phyloP scores from a whole-genome alignment of 1,140 invertebrate species.

The Hormaphis cornu region DNA sequence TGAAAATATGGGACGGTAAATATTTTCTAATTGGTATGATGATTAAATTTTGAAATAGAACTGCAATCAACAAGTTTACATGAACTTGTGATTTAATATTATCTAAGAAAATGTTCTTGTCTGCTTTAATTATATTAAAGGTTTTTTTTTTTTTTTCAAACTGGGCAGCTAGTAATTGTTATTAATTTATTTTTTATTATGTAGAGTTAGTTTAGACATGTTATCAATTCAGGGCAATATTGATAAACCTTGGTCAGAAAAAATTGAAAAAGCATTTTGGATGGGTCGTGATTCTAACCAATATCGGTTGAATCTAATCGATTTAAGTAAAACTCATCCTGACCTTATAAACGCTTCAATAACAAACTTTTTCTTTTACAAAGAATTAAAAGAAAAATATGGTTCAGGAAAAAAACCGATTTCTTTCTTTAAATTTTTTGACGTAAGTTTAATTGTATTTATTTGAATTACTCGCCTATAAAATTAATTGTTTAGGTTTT shows the following conservation, averaged over 20 bases:
- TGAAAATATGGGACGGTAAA: slow-evolving; percentile 79
- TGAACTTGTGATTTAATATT: neutral
- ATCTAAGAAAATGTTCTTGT: neutral
- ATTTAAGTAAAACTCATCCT: slow-evolving; percentile 64
- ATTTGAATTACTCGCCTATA: no score
- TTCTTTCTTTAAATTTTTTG: slow-evolving; percentile 91
- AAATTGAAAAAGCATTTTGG: slow-evolving; percentile 76
- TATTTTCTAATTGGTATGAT: slow-evolving; percentile 15
- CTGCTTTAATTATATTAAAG: neutral
- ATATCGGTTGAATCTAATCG: slow-evolving; percentile 72
- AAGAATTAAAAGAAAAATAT: slow-evolving; percentile 72
- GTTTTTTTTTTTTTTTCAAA: no score
- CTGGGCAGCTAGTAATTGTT: slow-evolving; percentile 23
- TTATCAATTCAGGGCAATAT: slow-evolving; percentile 77
- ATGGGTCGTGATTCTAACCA: slow-evolving; percentile 79
- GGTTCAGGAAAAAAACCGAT: slow-evolving; percentile 73
- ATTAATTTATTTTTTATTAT: slow-evolving; percentile 38
- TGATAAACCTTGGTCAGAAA: slow-evolving; percentile 60
- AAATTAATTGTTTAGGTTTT: no score
- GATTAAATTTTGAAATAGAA: slow-evolving; percentile 7
- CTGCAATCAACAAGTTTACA: neutral
- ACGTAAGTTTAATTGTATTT: slow-evolving; percentile 55
- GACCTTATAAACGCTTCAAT: slow-evolving; percentile 82
- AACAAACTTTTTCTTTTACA: slow-evolving; percentile 95
- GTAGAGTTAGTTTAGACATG: slow-evolving; percentile 77